These are phyloP conservation scores for Opisthocomus hoazin DNA, from an alignment of 2,113 vertebrate species.

Conservation along the genomic window DNA sequence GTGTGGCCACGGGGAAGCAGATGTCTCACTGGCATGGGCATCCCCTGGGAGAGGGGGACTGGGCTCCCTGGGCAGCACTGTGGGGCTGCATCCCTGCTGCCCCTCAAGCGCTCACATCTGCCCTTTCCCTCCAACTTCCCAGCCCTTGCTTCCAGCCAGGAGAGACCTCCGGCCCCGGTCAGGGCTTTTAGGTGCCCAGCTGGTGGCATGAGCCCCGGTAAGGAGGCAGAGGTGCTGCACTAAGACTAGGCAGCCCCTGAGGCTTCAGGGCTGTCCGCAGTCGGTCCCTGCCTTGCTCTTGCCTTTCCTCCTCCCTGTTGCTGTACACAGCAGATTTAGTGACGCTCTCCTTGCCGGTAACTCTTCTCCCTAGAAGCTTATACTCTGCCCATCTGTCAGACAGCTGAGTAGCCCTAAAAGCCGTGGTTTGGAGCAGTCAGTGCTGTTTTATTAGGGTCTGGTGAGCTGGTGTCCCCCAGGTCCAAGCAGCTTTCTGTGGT, in stretches of 20 bases:
- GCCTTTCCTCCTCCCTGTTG: background rate
- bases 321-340: background rate
- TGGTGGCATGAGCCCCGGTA: background rate
- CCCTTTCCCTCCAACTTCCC: background rate
- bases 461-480: background rate
- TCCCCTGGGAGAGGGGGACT: background rate
- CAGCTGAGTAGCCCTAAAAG: background rate
- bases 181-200: background rate
- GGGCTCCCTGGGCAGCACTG: rapidly evolving
- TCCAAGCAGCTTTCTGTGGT: rapidly evolving
- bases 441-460: background rate
- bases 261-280: background rate
- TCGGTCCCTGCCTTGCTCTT: background rate
- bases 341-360: background rate
- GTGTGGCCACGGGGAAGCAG: background rate
- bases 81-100: background rate
- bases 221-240: background rate
- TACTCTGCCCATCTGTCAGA: background rate
- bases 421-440: background rate
- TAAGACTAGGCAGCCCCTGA: background rate
- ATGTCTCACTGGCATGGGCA: rapidly evolving
- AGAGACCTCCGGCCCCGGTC: background rate
- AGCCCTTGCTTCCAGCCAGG: background rate
- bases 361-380: background rate
- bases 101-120: background rate